Base-by-base conservation (phyloP, 2,888 invertebrate species). In the Micoletzkya japonica region DNA sequence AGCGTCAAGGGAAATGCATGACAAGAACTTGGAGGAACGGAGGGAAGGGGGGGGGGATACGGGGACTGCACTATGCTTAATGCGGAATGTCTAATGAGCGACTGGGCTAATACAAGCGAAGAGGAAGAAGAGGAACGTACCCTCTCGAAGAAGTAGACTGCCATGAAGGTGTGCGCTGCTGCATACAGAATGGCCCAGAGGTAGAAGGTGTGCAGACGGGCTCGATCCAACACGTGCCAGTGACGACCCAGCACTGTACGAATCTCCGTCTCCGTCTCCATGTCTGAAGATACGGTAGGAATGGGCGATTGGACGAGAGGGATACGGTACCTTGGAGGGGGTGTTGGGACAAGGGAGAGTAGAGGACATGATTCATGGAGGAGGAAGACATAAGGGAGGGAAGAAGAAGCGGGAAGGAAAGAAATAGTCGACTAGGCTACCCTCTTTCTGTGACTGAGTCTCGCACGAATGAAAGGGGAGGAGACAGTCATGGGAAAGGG, bases 131-230 rank as follows among this genome's bases (percentile, higher is more conserved):
- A 32, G 2, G 26, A n/a, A 36, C 54, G 20, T 37, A 67, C 67
- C 57, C 32, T 24, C 24, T 39, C 39, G 26, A 44, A 39, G 57
- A 84, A 77, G 61, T 84, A 84, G 68, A 81, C 81, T 34, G 81
- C 80, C 14, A 82, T 73, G 72, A 83, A 84, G 26, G 85, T 78
- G 61, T 81, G 80, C 14, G 82, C 81, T 6, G 77, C 73, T 32
- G 82, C 73, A 66, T 81, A 84, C 10, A 82, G 73, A 60, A 84
- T 76, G 7, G 85, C 76, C 82, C 85, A 85, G 36, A 85, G 71
- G 67, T 82, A 82, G 70, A 84, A 80, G 2, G 80, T 82, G 69
- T 84, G 82, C 30, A 85, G 76, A 26, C 81, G 71, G 17, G 77
- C 80, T 28, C 78, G 75, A 72, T 84, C 84, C 54, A 84, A 72